These are phyloP conservation scores for Eurois occulta DNA, from an alignment of 2,888 invertebrate genomes.

Conservation along the genomic window DNA sequence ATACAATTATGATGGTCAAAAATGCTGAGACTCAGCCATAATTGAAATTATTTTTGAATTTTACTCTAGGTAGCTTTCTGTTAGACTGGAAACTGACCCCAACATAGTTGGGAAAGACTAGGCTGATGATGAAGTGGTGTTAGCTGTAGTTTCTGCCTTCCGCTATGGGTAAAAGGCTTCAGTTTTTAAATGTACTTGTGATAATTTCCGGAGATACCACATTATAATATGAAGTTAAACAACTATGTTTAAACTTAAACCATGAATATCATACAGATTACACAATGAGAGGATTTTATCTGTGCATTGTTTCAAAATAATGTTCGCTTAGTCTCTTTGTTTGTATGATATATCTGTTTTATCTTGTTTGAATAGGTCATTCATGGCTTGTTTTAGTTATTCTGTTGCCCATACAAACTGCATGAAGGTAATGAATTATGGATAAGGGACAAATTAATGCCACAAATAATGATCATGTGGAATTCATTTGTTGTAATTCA, in stretches of 20 bases:
- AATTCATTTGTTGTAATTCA: background rate
- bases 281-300: constrained; percentile 45
- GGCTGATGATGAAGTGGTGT: background rate
- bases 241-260: background rate
- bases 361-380: constrained; percentile 52
- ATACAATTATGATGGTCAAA: background rate
- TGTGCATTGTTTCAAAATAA: constrained; percentile 49
- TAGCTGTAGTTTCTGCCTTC: background rate
- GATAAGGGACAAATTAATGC: constrained; percentile 42
- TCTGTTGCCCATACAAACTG: constrained; percentile 25
- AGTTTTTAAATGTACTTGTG: background rate
- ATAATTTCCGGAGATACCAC: constrained; percentile 11
- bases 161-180: background rate
- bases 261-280: constrained; percentile 21
- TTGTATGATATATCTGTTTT: constrained; percentile 27
- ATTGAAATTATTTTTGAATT: background rate
- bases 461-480: background rate
- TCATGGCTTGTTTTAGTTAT: constrained; percentile 56
- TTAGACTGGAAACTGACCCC: background rate
- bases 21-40: background rate
- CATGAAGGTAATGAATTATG: constrained; percentile 40
- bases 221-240: constrained; percentile 25
- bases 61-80: background rate
- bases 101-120: background rate
- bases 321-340: constrained; percentile 28